Percentiles rank a stretch among this genome's conserved stretches.
Conservation (phyloP, 64 coral and sea anemone genomes). For the Stichodactyla helianthus region DNA sequence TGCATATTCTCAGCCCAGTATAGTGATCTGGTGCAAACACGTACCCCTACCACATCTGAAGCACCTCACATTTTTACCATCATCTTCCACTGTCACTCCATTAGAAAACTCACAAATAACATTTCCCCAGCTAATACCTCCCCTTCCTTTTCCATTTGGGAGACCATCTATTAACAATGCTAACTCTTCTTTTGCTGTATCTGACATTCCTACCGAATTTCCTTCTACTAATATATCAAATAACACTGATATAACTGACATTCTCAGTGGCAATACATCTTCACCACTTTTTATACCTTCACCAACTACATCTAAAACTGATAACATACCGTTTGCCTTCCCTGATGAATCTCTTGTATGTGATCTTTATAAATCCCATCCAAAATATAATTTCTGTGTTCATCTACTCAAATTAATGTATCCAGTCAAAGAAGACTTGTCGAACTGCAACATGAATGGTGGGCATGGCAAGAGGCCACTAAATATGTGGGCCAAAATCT, state of each 20-base stretch:
- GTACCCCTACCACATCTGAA: neutral
- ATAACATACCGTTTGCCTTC: neutral
- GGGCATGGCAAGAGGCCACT: neutral
- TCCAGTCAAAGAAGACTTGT: neutral
- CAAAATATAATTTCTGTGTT: conserved; percentile 21
- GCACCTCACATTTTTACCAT: no score
- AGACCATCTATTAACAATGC: neutral
- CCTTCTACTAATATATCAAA: neutral
- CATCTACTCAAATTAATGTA: neutral
- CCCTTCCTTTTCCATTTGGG: neutral
- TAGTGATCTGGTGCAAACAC: neutral
- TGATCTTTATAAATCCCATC: neutral
- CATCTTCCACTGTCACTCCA: neutral
- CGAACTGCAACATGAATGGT: conserved; percentile 11
- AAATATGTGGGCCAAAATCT: neutral
- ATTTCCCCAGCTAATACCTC: neutral
- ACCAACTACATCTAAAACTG: neutral
- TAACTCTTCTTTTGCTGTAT: neutral
- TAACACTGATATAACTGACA: neutral
- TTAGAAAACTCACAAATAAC: neutral
- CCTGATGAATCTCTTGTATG: neutral
- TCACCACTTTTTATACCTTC: neutral
- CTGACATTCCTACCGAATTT: neutral
- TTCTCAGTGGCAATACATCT: neutral
- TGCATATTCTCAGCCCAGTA: no score